phyloP scores from a whole-genome alignment of 2,888 invertebrate genomes.

The Limnephilus marmoratus region DNA sequence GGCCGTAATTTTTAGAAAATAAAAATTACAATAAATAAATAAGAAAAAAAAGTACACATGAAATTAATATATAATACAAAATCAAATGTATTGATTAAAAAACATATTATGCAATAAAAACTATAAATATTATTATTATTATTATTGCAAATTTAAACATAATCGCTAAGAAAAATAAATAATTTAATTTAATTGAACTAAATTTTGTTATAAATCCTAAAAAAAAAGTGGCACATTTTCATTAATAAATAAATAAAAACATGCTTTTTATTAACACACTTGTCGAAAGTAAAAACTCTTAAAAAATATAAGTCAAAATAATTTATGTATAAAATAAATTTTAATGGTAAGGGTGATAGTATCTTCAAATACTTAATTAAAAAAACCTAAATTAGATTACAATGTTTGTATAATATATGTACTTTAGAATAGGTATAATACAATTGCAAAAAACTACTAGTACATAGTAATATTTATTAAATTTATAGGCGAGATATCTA shows the following conservation, averaged over 20 bases:
- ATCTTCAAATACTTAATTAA: not conserved
- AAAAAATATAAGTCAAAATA: not conserved
- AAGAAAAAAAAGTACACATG: not conserved
- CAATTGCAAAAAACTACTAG: constrained; percentile 30
- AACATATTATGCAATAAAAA: not conserved
- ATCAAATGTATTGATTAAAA: not conserved
- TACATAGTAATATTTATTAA: not conserved
- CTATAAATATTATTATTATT: not conserved
- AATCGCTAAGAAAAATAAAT: not conserved
- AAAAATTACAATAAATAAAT: not conserved
- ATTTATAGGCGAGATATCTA: constrained; percentile 34
- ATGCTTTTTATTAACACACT: not conserved
- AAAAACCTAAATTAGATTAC: not conserved
- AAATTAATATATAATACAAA: not conserved
- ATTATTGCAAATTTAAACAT: not conserved
- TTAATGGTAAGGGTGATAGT: not conserved
- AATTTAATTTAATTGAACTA: not conserved
- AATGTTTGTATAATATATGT: constrained; percentile 3
- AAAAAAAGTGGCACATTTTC: constrained; percentile 22
- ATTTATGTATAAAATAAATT: constrained; percentile 3
- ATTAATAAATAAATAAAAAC: constrained; percentile 3
- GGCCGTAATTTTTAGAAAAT: not conserved
- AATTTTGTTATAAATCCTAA: not conserved
- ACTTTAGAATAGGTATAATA: constrained; percentile 23
- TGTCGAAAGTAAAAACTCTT: not conserved